These are phyloP conservation scores for Platysternon megacephalum DNA, from an alignment of 2,113 vertebrate species.

Conservation along the genomic window DNA sequence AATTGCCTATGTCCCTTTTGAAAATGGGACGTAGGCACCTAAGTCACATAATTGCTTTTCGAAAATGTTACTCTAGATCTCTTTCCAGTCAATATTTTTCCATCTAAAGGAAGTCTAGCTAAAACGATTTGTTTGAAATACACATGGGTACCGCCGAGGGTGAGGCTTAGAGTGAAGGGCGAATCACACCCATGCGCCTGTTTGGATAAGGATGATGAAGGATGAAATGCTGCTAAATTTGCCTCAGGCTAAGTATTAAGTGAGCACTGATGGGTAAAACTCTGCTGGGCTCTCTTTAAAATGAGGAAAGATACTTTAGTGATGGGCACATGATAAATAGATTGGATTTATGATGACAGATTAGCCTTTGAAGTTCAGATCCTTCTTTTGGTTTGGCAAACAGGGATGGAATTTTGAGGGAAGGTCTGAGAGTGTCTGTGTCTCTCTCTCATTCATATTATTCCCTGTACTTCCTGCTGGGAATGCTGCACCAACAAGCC, in stretches of 20 bases:
- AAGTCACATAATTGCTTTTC: background rate
- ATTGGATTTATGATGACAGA: background rate
- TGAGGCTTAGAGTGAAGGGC: background rate
- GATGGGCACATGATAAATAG: background rate
- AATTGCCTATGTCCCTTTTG: background rate
- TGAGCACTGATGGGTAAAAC: background rate
- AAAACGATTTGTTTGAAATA: background rate
- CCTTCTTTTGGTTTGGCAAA: background rate
- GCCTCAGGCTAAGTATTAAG: background rate
- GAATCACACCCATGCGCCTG: background rate
- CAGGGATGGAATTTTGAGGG: background rate
- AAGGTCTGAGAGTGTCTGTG: background rate
- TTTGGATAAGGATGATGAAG: background rate
- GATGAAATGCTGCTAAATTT: background rate
- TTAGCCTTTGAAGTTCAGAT: background rate
- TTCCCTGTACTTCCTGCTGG: background rate
- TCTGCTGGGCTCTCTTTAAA: background rate
- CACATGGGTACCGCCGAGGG: background rate
- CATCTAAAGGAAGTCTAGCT: background rate
- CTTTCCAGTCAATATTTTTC: conserved; percentile 8
- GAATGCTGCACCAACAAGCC: background rate
- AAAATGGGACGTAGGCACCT: background rate
- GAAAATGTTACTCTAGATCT: background rate
- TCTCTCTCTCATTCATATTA: background rate
- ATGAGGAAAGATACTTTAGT: background rate